phyloP scores from a whole-genome alignment of 2,888 invertebrate genomes.

The Macrosoma leucophasiata region DNA sequence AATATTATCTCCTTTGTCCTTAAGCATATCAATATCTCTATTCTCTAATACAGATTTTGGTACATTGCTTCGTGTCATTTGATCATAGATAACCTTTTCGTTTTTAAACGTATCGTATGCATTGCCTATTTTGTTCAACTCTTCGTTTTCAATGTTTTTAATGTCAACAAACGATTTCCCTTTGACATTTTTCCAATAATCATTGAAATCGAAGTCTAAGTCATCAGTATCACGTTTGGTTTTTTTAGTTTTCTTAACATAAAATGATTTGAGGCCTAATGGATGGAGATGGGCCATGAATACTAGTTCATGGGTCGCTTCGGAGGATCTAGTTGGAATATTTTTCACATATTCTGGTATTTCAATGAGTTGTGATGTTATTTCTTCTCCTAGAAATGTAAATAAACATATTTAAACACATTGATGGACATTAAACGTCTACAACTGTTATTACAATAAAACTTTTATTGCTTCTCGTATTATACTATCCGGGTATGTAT shows the following conservation, averaged over 20 bases:
- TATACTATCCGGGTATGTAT: too few species aligned
- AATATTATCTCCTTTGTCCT: too few species aligned
- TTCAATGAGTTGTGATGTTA: constrained; percentile 78
- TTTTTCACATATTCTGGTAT: constrained; percentile 72
- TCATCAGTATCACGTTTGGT: constrained; percentile 28
- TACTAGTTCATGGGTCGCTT: constrained; percentile 80
- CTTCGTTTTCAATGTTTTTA: constrained; percentile 27
- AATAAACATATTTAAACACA: too few species aligned
- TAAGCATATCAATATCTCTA: constrained; percentile 30
- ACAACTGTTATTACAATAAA: too few species aligned
- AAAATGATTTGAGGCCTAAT: constrained; percentile 80
- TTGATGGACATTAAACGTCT: too few species aligned
- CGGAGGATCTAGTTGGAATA: constrained; percentile 78
- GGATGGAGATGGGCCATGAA: constrained; percentile 81
- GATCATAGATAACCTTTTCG: too few species aligned
- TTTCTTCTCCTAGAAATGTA: constrained; percentile 58
- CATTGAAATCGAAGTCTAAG: constrained; percentile 18
- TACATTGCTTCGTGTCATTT: too few species aligned
- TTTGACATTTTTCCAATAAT: constrained; percentile 33
- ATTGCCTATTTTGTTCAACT: not conserved
- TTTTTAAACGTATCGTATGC: too few species aligned
- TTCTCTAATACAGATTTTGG: constrained; percentile 8
- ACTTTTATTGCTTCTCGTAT: too few species aligned
- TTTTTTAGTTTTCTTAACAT: constrained; percentile 42
- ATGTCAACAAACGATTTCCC: constrained; percentile 31